phyloP scores from a whole-genome alignment of 1,140 invertebrate species.

The Drosophila mauritiana region DNA sequence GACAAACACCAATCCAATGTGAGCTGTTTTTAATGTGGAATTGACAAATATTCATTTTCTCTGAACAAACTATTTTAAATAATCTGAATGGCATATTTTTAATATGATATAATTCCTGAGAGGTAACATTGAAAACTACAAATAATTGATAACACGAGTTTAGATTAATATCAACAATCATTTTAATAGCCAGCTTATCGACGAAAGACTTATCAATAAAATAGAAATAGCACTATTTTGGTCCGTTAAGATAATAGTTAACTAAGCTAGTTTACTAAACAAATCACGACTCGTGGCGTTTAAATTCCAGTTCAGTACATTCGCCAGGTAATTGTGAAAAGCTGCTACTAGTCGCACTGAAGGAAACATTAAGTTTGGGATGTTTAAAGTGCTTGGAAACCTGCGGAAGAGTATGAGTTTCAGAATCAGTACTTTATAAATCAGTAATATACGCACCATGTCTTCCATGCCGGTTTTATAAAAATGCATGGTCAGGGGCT shows the following conservation, averaged over 20 bases:
- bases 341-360: not conserved
- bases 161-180: too few relatives aligned
- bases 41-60: not conserved
- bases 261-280: not conserved
- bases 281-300: constrained; percentile 3
- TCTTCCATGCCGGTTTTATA: constrained; percentile 9
- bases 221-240: not conserved
- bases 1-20: constrained; percentile 35
- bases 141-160: too few relatives aligned
- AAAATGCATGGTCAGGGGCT: constrained; percentile 14
- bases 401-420: not conserved
- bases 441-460: constrained; percentile 3
- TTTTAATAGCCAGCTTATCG: too few relatives aligned
- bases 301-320: constrained; percentile 21
- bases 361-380: constrained; percentile 21
- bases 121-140: too few relatives aligned
- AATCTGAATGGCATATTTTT: not conserved
- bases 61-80: too few relatives aligned
- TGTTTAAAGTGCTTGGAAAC: constrained; percentile 24
- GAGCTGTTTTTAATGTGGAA: constrained; percentile 2
- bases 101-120: not conserved
- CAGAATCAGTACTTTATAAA: not conserved
- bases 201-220: not conserved
- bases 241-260: not conserved
- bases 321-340: constrained; percentile 25